Evolutionary conservation across 2,797 vertebrate species (phyloP).

Genomic region (Pyrocephalus nanus): DNA sequence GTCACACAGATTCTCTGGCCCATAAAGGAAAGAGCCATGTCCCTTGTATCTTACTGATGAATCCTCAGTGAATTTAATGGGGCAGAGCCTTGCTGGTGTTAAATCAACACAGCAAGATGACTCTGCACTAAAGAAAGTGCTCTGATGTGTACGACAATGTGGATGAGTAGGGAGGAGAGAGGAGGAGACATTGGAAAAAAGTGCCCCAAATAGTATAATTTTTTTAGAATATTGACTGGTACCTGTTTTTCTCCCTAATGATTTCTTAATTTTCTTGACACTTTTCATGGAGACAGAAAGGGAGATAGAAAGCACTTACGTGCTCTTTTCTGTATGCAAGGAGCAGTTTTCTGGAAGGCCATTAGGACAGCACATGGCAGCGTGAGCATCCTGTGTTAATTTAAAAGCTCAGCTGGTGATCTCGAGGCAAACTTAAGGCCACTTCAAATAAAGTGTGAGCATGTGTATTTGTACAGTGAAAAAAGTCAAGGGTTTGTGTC

Average conservation of each 20-base stretch:
- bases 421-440: background rate
- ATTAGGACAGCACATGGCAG: background rate
- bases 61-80: slow-evolving; percentile 9
- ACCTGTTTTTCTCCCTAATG: background rate
- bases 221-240: background rate
- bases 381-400: slow-evolving; percentile 18
- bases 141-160: background rate
- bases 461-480: slow-evolving; percentile 9
- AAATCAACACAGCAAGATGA: background rate
- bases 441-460: background rate
- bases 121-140: background rate
- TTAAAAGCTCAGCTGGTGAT: slow-evolving; percentile 46
- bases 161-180: background rate
- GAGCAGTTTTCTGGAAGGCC: background rate
- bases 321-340: background rate
- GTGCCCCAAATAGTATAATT: background rate
- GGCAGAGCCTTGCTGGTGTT: background rate
- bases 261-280: background rate
- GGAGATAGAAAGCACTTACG: fast-evolving
- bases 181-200: background rate
- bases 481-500: slow-evolving; percentile 1
- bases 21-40: background rate
- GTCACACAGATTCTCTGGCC: background rate
- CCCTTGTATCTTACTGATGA: background rate
- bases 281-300: background rate